Evolutionary conservation across 2,888 invertebrate species (phyloP), one percentile per base, ranked within the genome.

Genomic region (Gasteruption jaculator): DNA sequence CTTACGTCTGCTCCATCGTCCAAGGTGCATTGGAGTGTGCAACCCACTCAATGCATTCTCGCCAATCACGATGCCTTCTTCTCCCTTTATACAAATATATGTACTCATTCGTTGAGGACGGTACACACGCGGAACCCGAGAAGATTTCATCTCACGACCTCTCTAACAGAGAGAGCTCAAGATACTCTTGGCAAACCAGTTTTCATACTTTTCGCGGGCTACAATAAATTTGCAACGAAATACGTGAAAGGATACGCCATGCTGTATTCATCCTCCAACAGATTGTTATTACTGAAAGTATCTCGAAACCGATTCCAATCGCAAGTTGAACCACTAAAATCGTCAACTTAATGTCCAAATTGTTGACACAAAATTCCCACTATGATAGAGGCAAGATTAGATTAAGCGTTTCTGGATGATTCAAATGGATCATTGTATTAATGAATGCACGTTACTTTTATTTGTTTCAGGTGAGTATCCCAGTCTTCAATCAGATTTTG

Each of bases 161-260:
- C 26, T 18, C 14, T 30, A 10, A 15, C 38, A 34, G 24, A 46
- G 50, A 48, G 46, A 48, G n/a, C n/a, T n/a, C n/a, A n/a, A 48
- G 57, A 54, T 47, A 40, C 45, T 40, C 45, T 21, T 31, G 51
- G 54, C 56, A 60, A 59, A 60, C 61, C 61, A 60, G 61, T 60
- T 58, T 61, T 62, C 60, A 60, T 59, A 56, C 58, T 57, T 55
- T 56, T 54, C 56, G 40, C 50, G 48, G 41, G 50, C 51, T 44
- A 51, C 56, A 55, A 60, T 58, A 57, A 57, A 62, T 58, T 62
- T 48, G 52, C 55, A 55, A 54, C 54, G 47, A 57, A 57, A 56
- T 56, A 57, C 52, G 52, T 39, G 44, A 50, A 50, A 51, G n/a
- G 50, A 51, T 49, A 53, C 52, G 51, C 50, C 41, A 48, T 26